phyloP scores from a whole-genome alignment of 2,113 vertebrate species.

The Plestiodon gilberti region DNA sequence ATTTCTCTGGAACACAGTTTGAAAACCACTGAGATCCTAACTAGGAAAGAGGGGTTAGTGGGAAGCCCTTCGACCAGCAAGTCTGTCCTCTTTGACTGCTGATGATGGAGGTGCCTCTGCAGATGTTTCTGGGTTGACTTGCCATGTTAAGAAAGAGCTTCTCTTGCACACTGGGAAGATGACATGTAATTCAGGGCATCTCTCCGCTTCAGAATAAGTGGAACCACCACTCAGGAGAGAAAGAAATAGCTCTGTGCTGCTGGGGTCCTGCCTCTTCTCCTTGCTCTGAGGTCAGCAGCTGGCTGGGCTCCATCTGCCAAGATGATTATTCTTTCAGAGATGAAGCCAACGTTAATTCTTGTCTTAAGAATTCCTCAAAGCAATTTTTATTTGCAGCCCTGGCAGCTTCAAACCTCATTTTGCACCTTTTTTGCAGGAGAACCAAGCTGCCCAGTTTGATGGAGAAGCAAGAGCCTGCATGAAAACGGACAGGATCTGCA shows the following conservation, averaged over 20 bases:
- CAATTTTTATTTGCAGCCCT: constrained; percentile 70
- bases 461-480: neutral
- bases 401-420: constrained; percentile 49
- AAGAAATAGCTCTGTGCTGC: neutral
- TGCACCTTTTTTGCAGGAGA: constrained; percentile 16
- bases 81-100: neutral
- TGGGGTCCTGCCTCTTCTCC: neutral
- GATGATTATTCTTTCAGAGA: constrained; percentile 72
- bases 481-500: neutral
- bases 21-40: too few relatives aligned
- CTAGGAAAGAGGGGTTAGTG: too few relatives aligned
- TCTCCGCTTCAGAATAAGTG: neutral
- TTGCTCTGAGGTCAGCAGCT: constrained; percentile 34
- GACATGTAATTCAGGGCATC: neutral
- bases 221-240: neutral
- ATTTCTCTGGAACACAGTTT: neutral
- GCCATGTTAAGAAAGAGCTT: neutral
- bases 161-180: neutral
- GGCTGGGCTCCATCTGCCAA: constrained; percentile 51
- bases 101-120: neutral
- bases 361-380: constrained; percentile 70
- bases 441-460: neutral
- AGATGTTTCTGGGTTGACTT: neutral
- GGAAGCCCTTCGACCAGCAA: neutral
- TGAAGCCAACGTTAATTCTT: constrained; percentile 71